Conservation (phyloP, 2,888 invertebrate species). For the Dicycla oo region DNA sequence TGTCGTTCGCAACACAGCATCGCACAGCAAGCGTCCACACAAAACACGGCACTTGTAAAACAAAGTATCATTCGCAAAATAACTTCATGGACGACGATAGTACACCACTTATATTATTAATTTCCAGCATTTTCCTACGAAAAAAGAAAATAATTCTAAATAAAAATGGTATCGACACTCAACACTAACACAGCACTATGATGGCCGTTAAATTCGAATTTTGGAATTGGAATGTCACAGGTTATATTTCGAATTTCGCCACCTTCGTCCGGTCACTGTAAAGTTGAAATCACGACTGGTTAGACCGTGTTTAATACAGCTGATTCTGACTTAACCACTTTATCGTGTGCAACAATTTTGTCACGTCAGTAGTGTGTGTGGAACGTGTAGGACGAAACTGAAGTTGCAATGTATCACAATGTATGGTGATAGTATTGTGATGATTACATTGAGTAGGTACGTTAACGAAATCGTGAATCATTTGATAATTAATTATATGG, state of each 20-base stretch:
- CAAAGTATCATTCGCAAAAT: conserved; percentile 89
- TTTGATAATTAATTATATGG: conserved; percentile 15
- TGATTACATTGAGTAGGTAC: conserved; percentile 11
- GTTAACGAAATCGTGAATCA: conserved; percentile 24
- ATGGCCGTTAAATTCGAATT: conserved; percentile 72
- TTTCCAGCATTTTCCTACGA: conserved; percentile 90
- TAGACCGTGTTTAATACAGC: conserved; percentile 76
- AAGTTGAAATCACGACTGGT: conserved; percentile 90
- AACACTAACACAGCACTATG: conserved; percentile 85
- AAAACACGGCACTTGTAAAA: conserved; percentile 87
- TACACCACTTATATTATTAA: conserved; percentile 90
- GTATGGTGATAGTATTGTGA: conserved; percentile 51
- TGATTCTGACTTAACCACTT: conserved; percentile 79
- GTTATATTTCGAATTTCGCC: conserved; percentile 87
- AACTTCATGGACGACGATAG: conserved; percentile 89
- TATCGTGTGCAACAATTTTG: conserved; percentile 81
- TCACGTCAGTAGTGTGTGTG: conserved; percentile 76
- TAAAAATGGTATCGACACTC: conserved; percentile 81
- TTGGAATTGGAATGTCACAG: conserved; percentile 73
- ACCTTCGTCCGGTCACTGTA: conserved; percentile 90
- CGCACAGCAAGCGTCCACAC: conserved; percentile 87
- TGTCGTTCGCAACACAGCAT: conserved; percentile 77
- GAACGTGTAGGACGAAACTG: conserved; percentile 66
- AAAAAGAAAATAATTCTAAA: conserved; percentile 86
- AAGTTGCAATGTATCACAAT: conserved; percentile 73